A percentile compares a stretch with the other conserved stretches of the same genome.
These are phyloP conservation scores for Keiferia lycopersicella DNA, from an alignment of 2,888 invertebrate species.

Conservation along the genomic window DNA sequence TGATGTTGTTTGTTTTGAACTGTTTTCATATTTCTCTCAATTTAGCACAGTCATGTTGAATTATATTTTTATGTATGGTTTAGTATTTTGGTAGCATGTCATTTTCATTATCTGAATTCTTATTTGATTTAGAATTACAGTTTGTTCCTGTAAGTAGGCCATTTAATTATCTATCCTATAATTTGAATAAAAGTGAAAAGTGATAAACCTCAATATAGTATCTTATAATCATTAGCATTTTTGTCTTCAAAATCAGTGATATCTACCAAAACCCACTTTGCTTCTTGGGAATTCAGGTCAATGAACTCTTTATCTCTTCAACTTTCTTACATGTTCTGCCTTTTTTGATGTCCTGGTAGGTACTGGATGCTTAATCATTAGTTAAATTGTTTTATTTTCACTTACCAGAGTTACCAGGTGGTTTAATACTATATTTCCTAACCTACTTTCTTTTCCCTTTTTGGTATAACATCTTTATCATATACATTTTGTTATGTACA, in stretches of 20 bases:
- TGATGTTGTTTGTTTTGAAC: background rate
- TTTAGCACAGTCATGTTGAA: background rate
- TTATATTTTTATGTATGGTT: background rate
- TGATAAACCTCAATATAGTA: background rate
- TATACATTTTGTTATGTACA: background rate
- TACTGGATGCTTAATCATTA: constrained; percentile 9
- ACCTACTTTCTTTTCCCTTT: background rate
- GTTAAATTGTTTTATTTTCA: constrained; percentile 7
- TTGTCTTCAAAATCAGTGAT: constrained; percentile 13
- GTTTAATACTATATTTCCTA: background rate
- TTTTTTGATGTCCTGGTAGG: constrained; percentile 7
- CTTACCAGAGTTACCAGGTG: constrained; percentile 1
- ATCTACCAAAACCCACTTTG: constrained; percentile 9
- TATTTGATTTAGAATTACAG: background rate
- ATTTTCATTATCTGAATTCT: too few species aligned
- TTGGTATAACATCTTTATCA: background rate
- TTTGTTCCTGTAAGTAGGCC: background rate
- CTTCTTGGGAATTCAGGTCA: background rate
- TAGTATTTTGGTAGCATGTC: background rate
- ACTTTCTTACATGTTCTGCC: constrained; percentile 5
- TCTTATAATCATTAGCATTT: background rate
- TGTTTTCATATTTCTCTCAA: constrained; percentile 2
- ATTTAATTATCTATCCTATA: background rate
- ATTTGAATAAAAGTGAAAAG: background rate
- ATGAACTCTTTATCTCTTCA: constrained; percentile 12